Evolutionary conservation across 2,797 vertebrate genomes (phyloP), one percentile per base, ranked within the genome.

Genomic region (Hippoglossus hippoglossus): DNA sequence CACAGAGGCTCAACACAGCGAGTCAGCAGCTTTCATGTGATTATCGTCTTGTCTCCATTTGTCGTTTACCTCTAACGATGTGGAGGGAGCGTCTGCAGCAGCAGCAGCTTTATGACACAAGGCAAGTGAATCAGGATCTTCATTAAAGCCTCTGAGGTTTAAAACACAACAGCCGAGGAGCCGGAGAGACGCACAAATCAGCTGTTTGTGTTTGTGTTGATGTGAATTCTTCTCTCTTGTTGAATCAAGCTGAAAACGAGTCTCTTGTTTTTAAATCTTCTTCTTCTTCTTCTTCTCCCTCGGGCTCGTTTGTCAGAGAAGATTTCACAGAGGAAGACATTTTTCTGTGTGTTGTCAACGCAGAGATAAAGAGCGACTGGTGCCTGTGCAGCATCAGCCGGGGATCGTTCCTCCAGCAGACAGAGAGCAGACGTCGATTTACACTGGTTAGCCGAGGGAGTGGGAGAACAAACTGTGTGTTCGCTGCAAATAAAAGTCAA

Each of bases 361-460:
- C 53, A 50, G 19, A 59, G 63, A 78, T 44, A 36, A 46, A 34
- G 13, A 73, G 73, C 13, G 41, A 15, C 41, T 46, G 16, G 44
- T 34, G 63, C 41, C 56, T 80, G 65, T 39, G n/a, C 6, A 47
- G 6, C 26, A 5, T 78, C 44, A 61, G 18, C 65, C 19, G 8
- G 18, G 1, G 56, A 63, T 41, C 53, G 21, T 47, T 44, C 5
- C 58, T 78, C 56, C 16, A 67, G 8, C 44, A 72, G 53, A 54
- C 41, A 44, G 8, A 49, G 19, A 49, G 19, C 47, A 49, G 47
- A 49, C 47, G 47, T 3, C 0, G 51, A 78, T 57, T 53, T 66
- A 59, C 49, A 11, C 39, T 2, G 46, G 58, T 26, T 0, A 50
- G 61, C 61, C 16, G 39, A 21, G 52, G 73, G 62, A 44, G 64